Base-by-base conservation (phyloP, 2,113 vertebrate species). In the Prionailurus bengalensis region DNA sequence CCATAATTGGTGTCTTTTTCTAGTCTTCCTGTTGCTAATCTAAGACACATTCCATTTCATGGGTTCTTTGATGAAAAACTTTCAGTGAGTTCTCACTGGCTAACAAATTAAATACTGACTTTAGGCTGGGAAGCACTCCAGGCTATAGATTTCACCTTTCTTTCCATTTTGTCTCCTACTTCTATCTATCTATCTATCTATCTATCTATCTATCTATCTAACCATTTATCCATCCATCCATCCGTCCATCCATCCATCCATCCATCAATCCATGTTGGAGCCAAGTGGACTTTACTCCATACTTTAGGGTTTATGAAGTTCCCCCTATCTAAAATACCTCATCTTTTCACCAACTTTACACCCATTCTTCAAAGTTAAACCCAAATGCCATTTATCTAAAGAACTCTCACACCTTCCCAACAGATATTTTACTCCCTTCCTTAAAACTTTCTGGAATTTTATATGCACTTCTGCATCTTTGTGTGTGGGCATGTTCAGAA, bases 81-180 rank as follows among this genome's bases (percentile, higher is more conserved):
- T 45, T 19, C 36, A 96, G 8, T 48, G 39, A 71, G n/a, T 58
- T 91, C 29, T 63, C 42, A 76, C 23, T 58, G 68, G n/a, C 31
- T 82, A 92, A 68, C n/a, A 74, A 66, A 89, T 53, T 48, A n/a
- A 45, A 94, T n/a, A 12, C 65, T 53, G 51, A 66, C n/a, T 87
- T 42, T 68, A 39, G 42, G 53, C 36, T 53, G 25, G 33, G 55
- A 91, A 65, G 21, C 12, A 91, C 29, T 86, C 6, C 63, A 66
- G 87, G 25, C 33, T 48, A 84, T 70, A 85, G 25, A 80, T 1
- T 9, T 74, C 48, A n/a, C 29, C 79, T 95, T 58, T 73, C 79
- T 83, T 74, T 66, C 48, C 15, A 19, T 76, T 68, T 80, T 39
- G n/a, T 33, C 9, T 94, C 36, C 23, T 33, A 45, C 55, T n/a